A percentile compares a stretch with the other conserved stretches of the same genome.
phyloP scores from a whole-genome alignment of 2,113 vertebrate species.

The Zapornia atra region DNA sequence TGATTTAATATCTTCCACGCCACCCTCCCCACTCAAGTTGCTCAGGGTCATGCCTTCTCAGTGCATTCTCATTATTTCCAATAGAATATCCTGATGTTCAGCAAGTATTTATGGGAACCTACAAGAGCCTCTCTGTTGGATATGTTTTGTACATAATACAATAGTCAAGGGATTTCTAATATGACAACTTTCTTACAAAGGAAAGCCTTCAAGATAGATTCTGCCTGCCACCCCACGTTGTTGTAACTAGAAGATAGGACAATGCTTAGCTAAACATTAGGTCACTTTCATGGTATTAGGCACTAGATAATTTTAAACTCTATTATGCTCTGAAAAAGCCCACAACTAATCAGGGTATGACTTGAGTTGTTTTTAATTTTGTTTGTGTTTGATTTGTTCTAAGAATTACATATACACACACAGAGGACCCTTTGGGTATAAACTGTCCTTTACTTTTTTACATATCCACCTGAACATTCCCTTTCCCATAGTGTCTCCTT shows the following conservation, averaged over 20 bases:
- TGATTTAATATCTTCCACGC: conserved; percentile 54
- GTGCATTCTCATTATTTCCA: conserved; percentile 47
- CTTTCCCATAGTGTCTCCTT: conserved; percentile 53
- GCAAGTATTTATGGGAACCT: background rate
- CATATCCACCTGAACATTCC: conserved; percentile 28
- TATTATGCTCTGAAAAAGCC: background rate
- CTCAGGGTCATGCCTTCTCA: conserved; percentile 13
- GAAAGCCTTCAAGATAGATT: background rate
- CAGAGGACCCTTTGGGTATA: conserved; percentile 25
- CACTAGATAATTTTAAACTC: conserved; percentile 45
- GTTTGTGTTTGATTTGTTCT: conserved; percentile 48
- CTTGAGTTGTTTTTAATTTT: background rate
- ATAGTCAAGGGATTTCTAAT: background rate
- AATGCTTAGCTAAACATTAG: conserved; percentile 38
- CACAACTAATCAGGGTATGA: background rate
- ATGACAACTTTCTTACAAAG: background rate
- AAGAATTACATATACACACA: background rate
- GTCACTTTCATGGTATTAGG: conserved; percentile 37
- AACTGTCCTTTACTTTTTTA: conserved; percentile 40
- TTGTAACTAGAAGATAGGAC: conserved; percentile 12
- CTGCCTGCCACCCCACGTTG: accelerated
- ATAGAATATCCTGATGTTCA: background rate
- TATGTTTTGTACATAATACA: background rate
- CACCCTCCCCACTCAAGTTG: background rate
- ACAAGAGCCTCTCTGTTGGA: background rate